Evolutionary conservation across 2,113 vertebrate species (phyloP).

Genomic region (Zingel zingel): DNA sequence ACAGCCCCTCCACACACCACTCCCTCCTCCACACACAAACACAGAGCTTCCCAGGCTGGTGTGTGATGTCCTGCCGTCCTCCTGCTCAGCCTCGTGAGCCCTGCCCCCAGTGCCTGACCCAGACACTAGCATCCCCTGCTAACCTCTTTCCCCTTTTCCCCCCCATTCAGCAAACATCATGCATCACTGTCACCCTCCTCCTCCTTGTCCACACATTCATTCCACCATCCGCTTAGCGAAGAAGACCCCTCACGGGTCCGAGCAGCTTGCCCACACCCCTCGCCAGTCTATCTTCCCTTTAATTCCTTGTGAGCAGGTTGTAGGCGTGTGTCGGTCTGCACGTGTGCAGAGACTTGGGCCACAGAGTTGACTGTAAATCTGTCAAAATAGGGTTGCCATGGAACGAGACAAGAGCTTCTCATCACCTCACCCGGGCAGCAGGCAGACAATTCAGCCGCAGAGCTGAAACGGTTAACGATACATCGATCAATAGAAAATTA

Average conservation of each 20-base stretch:
- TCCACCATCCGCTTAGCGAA: conserved; percentile 39
- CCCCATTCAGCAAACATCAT: conserved; percentile 75
- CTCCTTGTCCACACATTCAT: conserved; percentile 48
- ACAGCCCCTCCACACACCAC: too few relatives aligned
- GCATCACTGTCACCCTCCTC: conserved; percentile 78
- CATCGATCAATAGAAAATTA: background rate
- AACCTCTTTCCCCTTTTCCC: conserved; percentile 61
- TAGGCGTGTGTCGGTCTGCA: conserved; percentile 34
- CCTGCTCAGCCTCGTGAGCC: conserved; percentile 41
- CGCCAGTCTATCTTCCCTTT: conserved; percentile 12
- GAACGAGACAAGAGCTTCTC: conserved; percentile 26
- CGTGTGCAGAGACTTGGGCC: conserved; percentile 51
- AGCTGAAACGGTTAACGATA: background rate
- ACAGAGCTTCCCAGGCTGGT: conserved; percentile 34
- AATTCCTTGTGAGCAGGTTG: conserved; percentile 43
- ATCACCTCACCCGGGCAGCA: conserved; percentile 36
- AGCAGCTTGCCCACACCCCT: conserved; percentile 21
- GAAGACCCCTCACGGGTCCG: conserved; percentile 34
- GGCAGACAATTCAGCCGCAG: conserved; percentile 19
- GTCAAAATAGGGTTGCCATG: conserved; percentile 40
- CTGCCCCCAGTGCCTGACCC: conserved; percentile 70
- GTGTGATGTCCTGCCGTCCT: conserved; percentile 47
- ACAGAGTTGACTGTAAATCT: conserved; percentile 65
- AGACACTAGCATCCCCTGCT: conserved; percentile 73
- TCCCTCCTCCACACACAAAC: background rate